Evolutionary conservation across 1,140 invertebrate genomes (phyloP).

Genomic region (Tetramorium alpestre): DNA sequence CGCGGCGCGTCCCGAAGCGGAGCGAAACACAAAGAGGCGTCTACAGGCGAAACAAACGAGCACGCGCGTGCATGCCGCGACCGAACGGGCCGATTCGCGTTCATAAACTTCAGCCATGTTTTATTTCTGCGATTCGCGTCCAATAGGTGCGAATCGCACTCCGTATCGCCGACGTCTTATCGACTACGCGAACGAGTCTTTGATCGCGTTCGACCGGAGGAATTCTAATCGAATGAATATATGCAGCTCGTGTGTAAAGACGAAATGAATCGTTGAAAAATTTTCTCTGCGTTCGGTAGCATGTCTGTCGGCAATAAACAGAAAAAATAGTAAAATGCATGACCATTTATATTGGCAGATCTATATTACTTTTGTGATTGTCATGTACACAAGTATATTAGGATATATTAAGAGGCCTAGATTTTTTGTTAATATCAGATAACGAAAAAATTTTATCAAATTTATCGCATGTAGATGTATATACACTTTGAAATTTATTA

Average conservation of each 20-base stretch:
- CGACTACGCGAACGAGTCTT: neutral
- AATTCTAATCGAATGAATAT: neutral
- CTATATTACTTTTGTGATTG: neutral
- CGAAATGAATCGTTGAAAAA: neutral
- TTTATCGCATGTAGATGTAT: neutral
- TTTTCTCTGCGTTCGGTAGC: neutral
- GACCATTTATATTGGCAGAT: neutral
- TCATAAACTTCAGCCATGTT: constrained; percentile 28
- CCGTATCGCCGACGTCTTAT: constrained; percentile 29
- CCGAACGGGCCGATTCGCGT: constrained; percentile 13
- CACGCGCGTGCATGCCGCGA: neutral
- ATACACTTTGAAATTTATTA: neutral
- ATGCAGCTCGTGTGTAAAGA: neutral
- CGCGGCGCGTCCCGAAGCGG: neutral
- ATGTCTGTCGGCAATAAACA: too few relatives aligned
- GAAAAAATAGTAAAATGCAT: neutral
- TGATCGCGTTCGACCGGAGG: neutral
- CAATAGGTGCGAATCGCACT: constrained; percentile 21
- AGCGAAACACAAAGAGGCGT: neutral
- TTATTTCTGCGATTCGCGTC: constrained; percentile 24
- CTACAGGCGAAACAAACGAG: constrained; percentile 12
- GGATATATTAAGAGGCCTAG: neutral
- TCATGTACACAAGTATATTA: too few relatives aligned
- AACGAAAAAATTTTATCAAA: neutral
- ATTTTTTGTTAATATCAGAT: neutral